Percentiles rank a stretch among this genome's conserved stretches.
These are phyloP conservation scores for Linnaemya tessellans DNA, from an alignment of 2,888 invertebrate genomes.

Conservation along the genomic window DNA sequence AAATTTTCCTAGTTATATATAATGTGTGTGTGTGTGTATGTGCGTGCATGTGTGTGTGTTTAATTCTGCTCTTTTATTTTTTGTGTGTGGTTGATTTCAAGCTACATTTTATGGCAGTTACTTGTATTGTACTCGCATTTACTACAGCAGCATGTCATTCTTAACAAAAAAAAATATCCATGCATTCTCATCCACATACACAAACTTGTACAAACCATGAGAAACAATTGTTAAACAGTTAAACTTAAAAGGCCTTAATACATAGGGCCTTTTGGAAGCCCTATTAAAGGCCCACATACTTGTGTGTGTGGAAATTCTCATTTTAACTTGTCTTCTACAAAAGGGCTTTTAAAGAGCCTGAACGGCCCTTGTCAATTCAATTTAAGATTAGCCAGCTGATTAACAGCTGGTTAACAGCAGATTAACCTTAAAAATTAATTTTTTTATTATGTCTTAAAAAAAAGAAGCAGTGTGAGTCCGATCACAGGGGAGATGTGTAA, in stretches of 20 bases:
- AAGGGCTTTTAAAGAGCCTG: too few relatives aligned
- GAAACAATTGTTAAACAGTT: background rate
- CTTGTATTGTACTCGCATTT: conserved; percentile 19
- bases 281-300: too few relatives aligned
- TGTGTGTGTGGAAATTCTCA: too few relatives aligned
- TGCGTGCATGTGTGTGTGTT: background rate
- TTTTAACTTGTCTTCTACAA: too few relatives aligned
- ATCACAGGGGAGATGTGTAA: too few relatives aligned
- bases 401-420: too few relatives aligned
- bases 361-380: too few relatives aligned
- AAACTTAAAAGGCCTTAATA: background rate
- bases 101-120: conserved; percentile 60
- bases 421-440: too few relatives aligned
- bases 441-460: too few relatives aligned
- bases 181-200: background rate
- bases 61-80: background rate
- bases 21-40: background rate
- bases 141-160: conserved; percentile 46
- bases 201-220: background rate
- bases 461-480: too few relatives aligned
- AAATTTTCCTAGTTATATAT: background rate
- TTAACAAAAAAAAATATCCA: conserved; percentile 14
- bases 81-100: conserved; percentile 43
- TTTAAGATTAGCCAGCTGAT: too few relatives aligned
- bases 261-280: too few relatives aligned